Percentiles rank a stretch among this genome's conserved stretches.
These are phyloP conservation scores for Circaetus cinerascens DNA, from an alignment of 2,113 vertebrate species.

Conservation along the genomic window DNA sequence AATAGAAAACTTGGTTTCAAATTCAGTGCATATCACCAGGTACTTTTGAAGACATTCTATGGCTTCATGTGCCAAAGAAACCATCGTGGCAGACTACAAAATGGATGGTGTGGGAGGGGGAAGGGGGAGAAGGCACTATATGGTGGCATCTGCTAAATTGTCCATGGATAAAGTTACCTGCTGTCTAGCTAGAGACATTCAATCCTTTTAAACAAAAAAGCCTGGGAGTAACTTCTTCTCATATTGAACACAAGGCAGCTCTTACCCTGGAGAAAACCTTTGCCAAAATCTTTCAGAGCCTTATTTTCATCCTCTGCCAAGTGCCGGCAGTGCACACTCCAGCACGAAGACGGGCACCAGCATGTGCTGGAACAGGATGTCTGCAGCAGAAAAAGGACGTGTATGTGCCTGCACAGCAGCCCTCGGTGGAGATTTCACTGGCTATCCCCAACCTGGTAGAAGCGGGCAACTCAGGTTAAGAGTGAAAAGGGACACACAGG, in stretches of 20 bases:
- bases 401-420: background rate
- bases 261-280: background rate
- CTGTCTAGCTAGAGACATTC: background rate
- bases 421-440: background rate
- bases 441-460: background rate
- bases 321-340: too few species aligned
- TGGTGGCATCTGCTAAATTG: background rate
- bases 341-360: background rate
- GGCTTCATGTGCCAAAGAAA: background rate
- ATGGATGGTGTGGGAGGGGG: background rate
- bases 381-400: background rate
- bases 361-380: rapidly evolving
- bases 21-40: background rate
- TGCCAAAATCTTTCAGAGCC: background rate
- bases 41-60: background rate
- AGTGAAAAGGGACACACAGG: background rate
- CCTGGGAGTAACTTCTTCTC: background rate
- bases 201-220: background rate
- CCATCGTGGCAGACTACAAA: background rate
- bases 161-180: background rate
- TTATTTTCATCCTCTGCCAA: background rate
- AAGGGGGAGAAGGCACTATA: background rate
- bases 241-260: background rate
- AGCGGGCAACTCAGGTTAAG: background rate
- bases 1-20: background rate